Base-by-base conservation (phyloP, 2,888 invertebrate genomes). In the Pomacea canaliculata region DNA sequence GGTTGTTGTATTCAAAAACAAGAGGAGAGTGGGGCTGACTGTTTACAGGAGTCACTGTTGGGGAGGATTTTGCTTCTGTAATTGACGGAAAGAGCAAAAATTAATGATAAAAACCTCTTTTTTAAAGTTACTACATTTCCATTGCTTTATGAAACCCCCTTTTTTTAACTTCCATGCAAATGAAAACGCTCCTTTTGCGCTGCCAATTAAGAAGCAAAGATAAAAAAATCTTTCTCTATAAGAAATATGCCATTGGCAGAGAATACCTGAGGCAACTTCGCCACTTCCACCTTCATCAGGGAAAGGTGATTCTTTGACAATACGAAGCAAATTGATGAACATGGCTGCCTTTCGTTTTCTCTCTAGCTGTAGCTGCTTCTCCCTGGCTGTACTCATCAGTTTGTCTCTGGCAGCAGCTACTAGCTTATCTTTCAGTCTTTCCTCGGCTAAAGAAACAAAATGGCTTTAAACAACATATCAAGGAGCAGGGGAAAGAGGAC, bases 311-410 rank as follows among this genome's bases (percentile, higher is more conserved):
- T 78, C 66, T 73, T 80, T 76, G 23, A 65, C 78, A n/a, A 81
- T 80, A 70, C 89, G 92, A 71, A 93, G 90, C 76, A 93, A 92
- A 87, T 92, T 93, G 16, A 96, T 92, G 90, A 97, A 96, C 87
- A 95, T 95, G 16, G 95, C 94, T 0, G 96, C 96, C 84, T 95
- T 94, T 49, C 94, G 93, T 83, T 96, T 94, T 0, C 97, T 91
- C 88, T 96, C 96, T 27, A 88, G 84, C 81, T 91, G 90, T 46
- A 91, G 79, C 77, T 90, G 89, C 80, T 90, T 90, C 74, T 91
- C 91, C 65, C 88, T 87, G 56, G 85, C 84, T 0, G 86, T 87
- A 78, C 89, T 87, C 7, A 89, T 88, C 59, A 91, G 79, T 72
- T 90, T 89, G 78, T 91, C 91, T 68, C 91, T 82, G 1, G 91